Base-by-base conservation (phyloP, 2,113 vertebrate genomes). In the Gobius niger region DNA sequence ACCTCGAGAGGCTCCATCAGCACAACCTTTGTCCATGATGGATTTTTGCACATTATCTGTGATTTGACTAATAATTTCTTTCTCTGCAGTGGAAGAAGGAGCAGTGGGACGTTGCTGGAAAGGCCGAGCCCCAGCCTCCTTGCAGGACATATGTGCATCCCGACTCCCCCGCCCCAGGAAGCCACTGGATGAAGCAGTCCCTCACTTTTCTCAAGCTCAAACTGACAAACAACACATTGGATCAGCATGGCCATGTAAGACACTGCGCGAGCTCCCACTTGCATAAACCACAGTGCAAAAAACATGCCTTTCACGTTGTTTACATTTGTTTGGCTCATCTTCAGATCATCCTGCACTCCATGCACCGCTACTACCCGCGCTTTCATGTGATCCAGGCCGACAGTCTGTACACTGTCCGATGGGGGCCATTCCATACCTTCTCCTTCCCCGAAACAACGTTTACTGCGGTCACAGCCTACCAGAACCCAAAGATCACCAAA, bases 401-500 rank as follows among this genome's bases (percentile, higher is more conserved):
- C 2, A 93, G 93, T 67, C 92, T 93, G 0, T 94, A 94, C 88
- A 93, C 92, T 0, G 88, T 92, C 19, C 85, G 91, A 80, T 95
- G 95, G 94, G 93, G 91, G 16, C 84, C 92, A 14, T 93, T 94
- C 73, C 93, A 94, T 65, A 93, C 92, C 44, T 95, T 95, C 87
- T 93, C 94, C 72, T 97, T 96, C 84, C 92, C 94, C 15, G 95
- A 96, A 86, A 96, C 93, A 0, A 87, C 88, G 19, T 97, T 97
- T 84, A 96, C 92, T 8, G 92, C 95, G 2, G 96, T 96, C 40
- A 97, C 96, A 0, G 94, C 95, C 4, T 97, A 96, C 88, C 95
- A 96, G 77, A 97, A 97, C 0, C 92, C 92, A 76, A 92, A 95
- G 95, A 94, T 97, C 72, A 96, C 95, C 44, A 96, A 94, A 81